A percentile compares a stretch with the other conserved stretches of the same genome.
phyloP scores from a whole-genome alignment of 2,113 vertebrate genomes.

The Otocyon megalotis region DNA sequence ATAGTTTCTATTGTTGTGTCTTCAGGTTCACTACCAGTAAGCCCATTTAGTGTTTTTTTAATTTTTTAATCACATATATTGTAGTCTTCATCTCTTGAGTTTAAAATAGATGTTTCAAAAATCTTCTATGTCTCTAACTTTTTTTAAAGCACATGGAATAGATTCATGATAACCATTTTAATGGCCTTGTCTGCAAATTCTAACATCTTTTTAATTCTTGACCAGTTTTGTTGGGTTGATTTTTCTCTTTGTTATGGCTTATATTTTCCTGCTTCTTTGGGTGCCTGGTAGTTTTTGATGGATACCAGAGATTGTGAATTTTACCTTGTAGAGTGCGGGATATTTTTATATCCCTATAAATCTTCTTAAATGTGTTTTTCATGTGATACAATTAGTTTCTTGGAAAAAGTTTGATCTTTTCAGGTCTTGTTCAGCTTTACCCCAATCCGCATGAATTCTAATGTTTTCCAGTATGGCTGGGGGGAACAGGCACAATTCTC shows the following conservation, averaged over 20 bases:
- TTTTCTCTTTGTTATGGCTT: conserved; percentile 7
- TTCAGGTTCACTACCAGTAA: neutral
- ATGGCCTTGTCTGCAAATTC: neutral
- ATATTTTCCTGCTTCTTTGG: conserved; percentile 1
- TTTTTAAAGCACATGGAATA: neutral
- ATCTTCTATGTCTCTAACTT: neutral
- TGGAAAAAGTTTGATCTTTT: neutral
- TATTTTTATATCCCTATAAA: conserved; percentile 53
- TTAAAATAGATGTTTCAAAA: neutral
- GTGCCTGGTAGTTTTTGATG: conserved; percentile 23
- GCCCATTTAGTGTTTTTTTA: neutral
- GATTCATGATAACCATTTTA: conserved; percentile 7
- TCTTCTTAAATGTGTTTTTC: conserved; percentile 35
- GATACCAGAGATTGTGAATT: conserved; percentile 30
- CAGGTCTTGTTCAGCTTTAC: neutral
- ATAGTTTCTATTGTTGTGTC: neutral
- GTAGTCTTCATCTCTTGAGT: conserved; percentile 16
- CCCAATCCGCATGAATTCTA: neutral
- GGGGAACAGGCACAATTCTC: neutral
- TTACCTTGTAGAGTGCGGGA: neutral
- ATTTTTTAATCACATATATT: neutral
- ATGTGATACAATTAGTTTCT: conserved; percentile 26
- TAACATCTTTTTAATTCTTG: conserved; percentile 2
- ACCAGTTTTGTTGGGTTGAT: neutral
- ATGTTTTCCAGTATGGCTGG: neutral